Evolutionary conservation across 2,888 invertebrate genomes (phyloP).

Genomic region (Metacarcinus magister): DNA sequence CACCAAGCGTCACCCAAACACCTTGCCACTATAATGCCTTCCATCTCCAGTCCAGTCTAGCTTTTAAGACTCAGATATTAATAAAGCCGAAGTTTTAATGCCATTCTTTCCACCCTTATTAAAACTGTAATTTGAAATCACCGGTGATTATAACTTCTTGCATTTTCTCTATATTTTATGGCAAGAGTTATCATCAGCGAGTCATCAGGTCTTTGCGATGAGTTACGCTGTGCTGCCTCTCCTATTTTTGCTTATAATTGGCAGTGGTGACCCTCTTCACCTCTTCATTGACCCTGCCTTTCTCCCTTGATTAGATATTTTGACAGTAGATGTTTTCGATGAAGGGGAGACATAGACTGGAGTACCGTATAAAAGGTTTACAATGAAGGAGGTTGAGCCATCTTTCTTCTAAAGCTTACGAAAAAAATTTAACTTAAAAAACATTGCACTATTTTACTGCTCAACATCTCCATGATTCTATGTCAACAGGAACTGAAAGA

Average conservation of each 20-base stretch:
- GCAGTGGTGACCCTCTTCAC: neutral
- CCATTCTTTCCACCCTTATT: neutral
- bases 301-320: neutral
- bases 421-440: neutral
- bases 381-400: neutral
- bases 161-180: neutral
- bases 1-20: neutral
- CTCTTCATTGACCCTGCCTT: neutral
- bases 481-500: neutral
- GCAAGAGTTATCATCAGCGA: neutral
- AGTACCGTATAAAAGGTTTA: neutral
- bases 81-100: slow-evolving; percentile 33
- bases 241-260: neutral
- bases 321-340: neutral
- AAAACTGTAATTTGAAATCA: neutral
- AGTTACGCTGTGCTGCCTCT: neutral
- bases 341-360: neutral
- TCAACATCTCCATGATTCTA: neutral
- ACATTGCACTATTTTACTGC: neutral
- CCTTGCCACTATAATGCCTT: neutral
- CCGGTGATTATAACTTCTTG: neutral
- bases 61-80: neutral
- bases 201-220: neutral
- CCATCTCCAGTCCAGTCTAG: neutral
- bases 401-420: neutral